phyloP scores from a whole-genome alignment of 2,797 vertebrate genomes.

The Gephyroberyx darwinii region DNA sequence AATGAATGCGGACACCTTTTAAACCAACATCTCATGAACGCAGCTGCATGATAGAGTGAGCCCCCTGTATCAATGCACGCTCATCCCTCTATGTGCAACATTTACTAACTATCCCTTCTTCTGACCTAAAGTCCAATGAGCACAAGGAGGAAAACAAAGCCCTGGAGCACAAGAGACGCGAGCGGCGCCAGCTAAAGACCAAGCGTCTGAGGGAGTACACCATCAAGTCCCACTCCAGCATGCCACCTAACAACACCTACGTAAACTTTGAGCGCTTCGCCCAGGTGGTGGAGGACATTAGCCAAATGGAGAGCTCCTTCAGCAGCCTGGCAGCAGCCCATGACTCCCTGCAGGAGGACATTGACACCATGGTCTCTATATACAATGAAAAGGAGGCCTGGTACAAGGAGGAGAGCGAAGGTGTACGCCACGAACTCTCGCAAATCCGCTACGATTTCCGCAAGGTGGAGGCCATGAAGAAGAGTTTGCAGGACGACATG shows the following conservation, averaged over 20 bases:
- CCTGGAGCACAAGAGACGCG: conserved; percentile 77
- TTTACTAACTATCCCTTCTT: conserved; percentile 6
- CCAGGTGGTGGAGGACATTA: conserved; percentile 87
- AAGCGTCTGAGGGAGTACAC: conserved; percentile 93
- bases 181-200: conserved; percentile 88
- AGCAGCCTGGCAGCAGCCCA: conserved; percentile 75
- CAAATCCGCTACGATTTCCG: conserved; percentile 91
- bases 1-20: background rate
- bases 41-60: too few species aligned
- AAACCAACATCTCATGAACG: too few species aligned
- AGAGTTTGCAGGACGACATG: conserved; percentile 86
- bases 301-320: conserved; percentile 79
- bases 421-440: conserved; percentile 86
- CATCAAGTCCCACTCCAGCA: conserved; percentile 93
- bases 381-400: conserved; percentile 93
- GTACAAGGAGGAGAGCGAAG: conserved; percentile 92
- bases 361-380: conserved; percentile 88
- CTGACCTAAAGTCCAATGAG: conserved; percentile 81
- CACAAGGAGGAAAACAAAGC: conserved; percentile 80
- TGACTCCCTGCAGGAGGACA: conserved; percentile 87
- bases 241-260: conserved; percentile 95
- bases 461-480: conserved; percentile 87
- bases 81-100: background rate
- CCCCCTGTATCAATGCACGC: background rate
- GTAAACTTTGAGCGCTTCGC: conserved; percentile 93